These are phyloP conservation scores for Leptonema lineaticorne DNA, from an alignment of 1,140 invertebrate species.

Conservation along the genomic window DNA sequence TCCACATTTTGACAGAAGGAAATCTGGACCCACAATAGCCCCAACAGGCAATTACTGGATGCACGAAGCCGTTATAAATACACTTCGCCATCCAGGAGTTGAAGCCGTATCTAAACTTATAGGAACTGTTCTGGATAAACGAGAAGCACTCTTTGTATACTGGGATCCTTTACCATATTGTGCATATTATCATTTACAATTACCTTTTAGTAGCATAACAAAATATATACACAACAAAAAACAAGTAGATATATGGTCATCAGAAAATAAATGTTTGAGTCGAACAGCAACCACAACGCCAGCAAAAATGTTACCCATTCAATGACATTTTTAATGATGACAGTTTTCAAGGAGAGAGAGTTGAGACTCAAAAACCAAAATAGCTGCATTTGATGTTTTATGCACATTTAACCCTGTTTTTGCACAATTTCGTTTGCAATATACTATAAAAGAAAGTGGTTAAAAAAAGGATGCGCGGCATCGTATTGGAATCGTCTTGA, in stretches of 20 bases:
- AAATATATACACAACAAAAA: constrained; percentile 50
- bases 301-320: constrained; percentile 41
- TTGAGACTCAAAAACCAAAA: constrained; percentile 36
- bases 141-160: constrained; percentile 74
- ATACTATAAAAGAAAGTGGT: no score
- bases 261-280: constrained; percentile 47
- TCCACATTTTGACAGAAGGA: constrained; percentile 60
- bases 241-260: constrained; percentile 32
- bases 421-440: no score
- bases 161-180: constrained; percentile 83
- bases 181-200: constrained; percentile 77
- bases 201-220: constrained; percentile 65
- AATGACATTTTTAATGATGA: neutral
- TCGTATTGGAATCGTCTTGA: no score
- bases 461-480: no score
- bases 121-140: constrained; percentile 68
- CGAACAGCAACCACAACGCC: constrained; percentile 47
- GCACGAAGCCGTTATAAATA: constrained; percentile 55
- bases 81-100: constrained; percentile 51
- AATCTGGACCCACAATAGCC: constrained; percentile 55
- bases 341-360: constrained; percentile 39
- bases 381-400: no score
- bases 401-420: no score
- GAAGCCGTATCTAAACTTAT: constrained; percentile 60
- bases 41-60: constrained; percentile 55